phyloP scores from a whole-genome alignment of 2,113 vertebrate genomes.

The Mionectes macconnelli region DNA sequence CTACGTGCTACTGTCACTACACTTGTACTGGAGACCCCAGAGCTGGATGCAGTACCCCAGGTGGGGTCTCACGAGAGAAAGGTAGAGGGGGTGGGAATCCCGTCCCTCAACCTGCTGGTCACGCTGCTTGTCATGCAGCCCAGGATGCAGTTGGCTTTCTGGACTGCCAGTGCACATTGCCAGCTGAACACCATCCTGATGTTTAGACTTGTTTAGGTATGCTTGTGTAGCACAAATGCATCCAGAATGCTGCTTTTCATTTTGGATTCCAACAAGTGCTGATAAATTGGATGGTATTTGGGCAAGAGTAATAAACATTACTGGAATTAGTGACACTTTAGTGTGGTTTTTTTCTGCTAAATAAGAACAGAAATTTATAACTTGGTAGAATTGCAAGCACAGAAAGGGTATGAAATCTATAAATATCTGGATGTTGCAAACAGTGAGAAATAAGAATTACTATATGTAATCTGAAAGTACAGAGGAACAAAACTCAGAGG shows the following conservation, averaged over 20 bases:
- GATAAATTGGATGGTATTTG: background rate
- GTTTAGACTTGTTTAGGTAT: background rate
- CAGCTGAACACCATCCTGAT: background rate
- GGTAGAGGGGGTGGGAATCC: background rate
- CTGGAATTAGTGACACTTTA: background rate
- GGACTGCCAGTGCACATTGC: rapidly evolving
- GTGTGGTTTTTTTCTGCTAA: background rate
- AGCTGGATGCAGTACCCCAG: background rate
- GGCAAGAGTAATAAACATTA: background rate
- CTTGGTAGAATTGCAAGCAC: background rate
- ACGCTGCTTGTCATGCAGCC: rapidly evolving
- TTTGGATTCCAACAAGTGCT: background rate
- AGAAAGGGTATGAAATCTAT: background rate
- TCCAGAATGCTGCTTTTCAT: background rate
- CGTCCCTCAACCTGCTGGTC: background rate
- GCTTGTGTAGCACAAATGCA: background rate
- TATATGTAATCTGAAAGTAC: background rate
- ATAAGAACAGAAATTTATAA: background rate
- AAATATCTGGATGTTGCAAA: background rate
- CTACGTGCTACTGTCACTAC: rapidly evolving
- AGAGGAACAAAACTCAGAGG: background rate
- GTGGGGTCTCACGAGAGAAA: rapidly evolving
- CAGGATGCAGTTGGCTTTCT: background rate
- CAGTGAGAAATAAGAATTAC: background rate
- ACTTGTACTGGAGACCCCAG: rapidly evolving